A percentile compares a stretch with the other conserved stretches of the same genome.
These are phyloP conservation scores for Mesorhabditis spiculigera DNA, from an alignment of 2,888 invertebrate genomes.

Conservation along the genomic window DNA sequence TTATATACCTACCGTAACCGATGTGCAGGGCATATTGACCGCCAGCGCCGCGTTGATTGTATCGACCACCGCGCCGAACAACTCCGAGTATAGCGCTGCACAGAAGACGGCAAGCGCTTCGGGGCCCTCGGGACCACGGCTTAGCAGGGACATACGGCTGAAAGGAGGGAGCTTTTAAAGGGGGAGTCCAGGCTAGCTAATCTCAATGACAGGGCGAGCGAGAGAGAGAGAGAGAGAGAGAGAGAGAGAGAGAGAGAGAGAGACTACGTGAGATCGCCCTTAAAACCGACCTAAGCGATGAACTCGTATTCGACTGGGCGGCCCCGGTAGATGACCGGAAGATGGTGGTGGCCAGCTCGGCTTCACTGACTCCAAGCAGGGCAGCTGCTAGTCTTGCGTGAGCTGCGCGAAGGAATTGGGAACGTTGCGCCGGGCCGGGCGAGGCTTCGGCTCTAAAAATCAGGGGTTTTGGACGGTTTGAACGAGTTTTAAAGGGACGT, in stretches of 20 bases:
- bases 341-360: constrained; percentile 77
- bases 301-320: constrained; percentile 1
- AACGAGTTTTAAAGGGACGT: too few species aligned
- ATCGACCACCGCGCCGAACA: constrained; percentile 79
- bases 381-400: constrained; percentile 76
- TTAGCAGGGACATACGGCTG: constrained; percentile 39
- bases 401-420: constrained; percentile 65
- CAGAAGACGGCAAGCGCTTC: constrained; percentile 85
- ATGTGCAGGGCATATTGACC: constrained; percentile 14
- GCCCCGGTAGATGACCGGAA: constrained; percentile 62
- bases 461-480: background rate
- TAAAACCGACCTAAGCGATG: constrained; percentile 10
- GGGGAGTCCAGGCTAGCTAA: too few species aligned
- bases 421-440: constrained; percentile 18
- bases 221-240: too few species aligned
- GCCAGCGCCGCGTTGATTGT: constrained; percentile 76
- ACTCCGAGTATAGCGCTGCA: constrained; percentile 76
- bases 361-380: constrained; percentile 75
- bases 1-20: constrained; percentile 14
- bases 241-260: too few species aligned
- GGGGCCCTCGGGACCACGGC: constrained; percentile 67
- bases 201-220: too few species aligned
- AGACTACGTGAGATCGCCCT: too few species aligned
- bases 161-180: too few species aligned
- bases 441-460: constrained; percentile 16